Conservation (phyloP, 2,797 vertebrate species). For the Poeciliopsis presidionis region DNA sequence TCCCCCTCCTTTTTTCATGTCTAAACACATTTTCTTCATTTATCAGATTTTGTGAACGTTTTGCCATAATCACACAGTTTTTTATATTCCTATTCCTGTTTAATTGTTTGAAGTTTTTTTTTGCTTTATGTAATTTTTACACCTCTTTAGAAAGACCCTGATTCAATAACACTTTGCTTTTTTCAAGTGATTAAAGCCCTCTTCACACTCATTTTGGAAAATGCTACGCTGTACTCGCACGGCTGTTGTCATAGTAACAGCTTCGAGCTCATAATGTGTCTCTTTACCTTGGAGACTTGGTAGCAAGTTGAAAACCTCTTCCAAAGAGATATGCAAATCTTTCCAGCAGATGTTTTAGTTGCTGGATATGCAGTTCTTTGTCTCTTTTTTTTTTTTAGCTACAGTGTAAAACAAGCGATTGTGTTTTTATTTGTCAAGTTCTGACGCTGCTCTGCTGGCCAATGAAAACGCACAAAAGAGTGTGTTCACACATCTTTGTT, state of each 20-base stretch:
- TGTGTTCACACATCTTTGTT: conserved; percentile 18
- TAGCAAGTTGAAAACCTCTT: not conserved
- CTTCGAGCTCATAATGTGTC: conserved; percentile 42
- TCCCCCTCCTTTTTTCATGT: not conserved
- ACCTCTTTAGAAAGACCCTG: not conserved
- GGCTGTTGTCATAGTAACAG: conserved; percentile 64
- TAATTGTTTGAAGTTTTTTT: not conserved
- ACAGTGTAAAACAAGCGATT: not conserved
- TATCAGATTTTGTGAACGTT: not conserved
- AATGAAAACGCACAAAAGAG: conserved; percentile 11
- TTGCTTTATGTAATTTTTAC: not conserved
- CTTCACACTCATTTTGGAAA: not conserved
- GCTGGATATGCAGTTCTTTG: conserved; percentile 10
- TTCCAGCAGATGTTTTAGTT: conserved; percentile 4
- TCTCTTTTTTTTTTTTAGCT: too few species aligned
- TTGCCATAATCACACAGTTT: not conserved
- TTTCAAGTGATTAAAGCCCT: conserved; percentile 16
- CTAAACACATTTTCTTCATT: not conserved
- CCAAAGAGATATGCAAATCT: not conserved
- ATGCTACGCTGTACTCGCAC: conserved; percentile 12
- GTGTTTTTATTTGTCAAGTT: not conserved
- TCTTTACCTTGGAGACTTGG: conserved; percentile 23
- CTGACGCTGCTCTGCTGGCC: conserved; percentile 27
- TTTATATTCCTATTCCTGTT: not conserved
- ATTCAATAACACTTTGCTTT: not conserved